Evolutionary conservation across 2,113 vertebrate genomes (phyloP).

Genomic region (Anhinga anhinga): DNA sequence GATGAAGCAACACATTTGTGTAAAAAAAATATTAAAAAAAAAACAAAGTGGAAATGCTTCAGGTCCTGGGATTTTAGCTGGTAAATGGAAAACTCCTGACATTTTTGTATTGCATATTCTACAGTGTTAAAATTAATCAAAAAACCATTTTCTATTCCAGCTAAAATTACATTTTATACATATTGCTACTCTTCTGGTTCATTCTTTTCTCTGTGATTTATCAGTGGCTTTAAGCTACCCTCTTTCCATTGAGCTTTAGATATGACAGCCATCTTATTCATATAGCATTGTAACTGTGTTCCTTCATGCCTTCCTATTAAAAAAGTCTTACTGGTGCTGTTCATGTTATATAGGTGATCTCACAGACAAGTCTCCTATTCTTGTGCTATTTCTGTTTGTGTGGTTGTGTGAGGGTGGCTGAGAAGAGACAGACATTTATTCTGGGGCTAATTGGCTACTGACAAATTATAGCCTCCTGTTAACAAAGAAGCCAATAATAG

Average conservation of each 20-base stretch:
- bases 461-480: background rate
- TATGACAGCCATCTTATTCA: background rate
- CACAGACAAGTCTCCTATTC: background rate
- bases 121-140: background rate
- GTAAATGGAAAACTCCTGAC: background rate
- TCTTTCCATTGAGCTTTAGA: background rate
- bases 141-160: background rate
- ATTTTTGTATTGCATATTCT: background rate
- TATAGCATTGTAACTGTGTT: background rate
- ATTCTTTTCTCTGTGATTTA: background rate
- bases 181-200: background rate
- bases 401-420: background rate
- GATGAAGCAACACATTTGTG: background rate
- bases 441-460: background rate
- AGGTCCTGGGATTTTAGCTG: background rate
- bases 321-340: background rate
- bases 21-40: background rate
- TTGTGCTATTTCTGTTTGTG: background rate
- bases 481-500: background rate
- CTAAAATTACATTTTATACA: background rate
- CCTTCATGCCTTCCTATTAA: background rate
- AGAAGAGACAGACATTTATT: background rate
- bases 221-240: background rate
- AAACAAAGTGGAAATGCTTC: background rate
- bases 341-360: background rate